A percentile compares a stretch with the other conserved stretches of the same genome.
Evolutionary conservation across 2,113 vertebrate genomes (phyloP).

Genomic region (Zingel zingel): DNA sequence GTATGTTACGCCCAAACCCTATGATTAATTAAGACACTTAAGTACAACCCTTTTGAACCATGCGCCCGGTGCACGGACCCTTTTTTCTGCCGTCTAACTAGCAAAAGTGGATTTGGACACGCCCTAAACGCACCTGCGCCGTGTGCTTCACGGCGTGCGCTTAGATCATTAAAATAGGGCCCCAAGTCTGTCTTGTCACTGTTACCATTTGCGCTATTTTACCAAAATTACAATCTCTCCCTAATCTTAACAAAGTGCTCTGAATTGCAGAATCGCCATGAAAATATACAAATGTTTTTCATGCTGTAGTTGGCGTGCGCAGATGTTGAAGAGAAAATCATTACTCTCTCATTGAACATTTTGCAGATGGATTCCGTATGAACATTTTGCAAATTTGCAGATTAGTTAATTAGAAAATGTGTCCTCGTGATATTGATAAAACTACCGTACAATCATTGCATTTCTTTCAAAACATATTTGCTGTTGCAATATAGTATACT

Average conservation of each 20-base stretch:
- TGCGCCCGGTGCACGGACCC: too few species aligned
- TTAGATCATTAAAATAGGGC: too few species aligned
- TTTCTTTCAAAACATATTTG: not conserved
- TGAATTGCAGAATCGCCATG: not conserved
- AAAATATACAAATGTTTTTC: not conserved
- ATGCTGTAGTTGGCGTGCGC: not conserved
- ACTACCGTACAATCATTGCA: not conserved
- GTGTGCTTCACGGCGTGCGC: too few species aligned
- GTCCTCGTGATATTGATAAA: not conserved
- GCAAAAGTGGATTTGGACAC: too few species aligned
- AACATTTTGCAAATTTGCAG: not conserved
- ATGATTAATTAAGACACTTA: too few species aligned
- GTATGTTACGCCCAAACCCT: too few species aligned
- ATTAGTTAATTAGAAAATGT: not conserved
- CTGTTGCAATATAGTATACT: not conserved
- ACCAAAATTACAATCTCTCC: not conserved
- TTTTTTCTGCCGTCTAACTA: too few species aligned
- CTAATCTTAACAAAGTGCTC: too few species aligned
- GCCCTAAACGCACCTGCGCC: too few species aligned
- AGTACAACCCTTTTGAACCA: too few species aligned
- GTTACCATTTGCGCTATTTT: not conserved
- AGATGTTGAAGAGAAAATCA: not conserved
- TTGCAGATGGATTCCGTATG: not conserved
- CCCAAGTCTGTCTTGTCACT: not conserved
- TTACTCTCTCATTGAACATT: not conserved